phyloP scores from a whole-genome alignment of 2,113 vertebrate species.

The Caranx ignobilis region DNA sequence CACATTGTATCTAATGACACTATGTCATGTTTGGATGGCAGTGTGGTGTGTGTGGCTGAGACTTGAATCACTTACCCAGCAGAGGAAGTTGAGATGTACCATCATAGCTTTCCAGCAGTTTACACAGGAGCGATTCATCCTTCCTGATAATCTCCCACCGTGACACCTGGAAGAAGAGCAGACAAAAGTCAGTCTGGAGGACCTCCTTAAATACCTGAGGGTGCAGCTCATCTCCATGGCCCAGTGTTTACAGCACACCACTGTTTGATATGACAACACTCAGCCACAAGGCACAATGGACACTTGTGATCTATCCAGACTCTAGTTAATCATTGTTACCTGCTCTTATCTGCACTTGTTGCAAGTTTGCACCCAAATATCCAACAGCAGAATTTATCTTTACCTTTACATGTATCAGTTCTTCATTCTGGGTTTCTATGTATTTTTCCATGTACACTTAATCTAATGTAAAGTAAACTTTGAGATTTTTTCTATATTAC shows the following conservation, averaged over 20 bases:
- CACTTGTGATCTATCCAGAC: slow-evolving; percentile 32
- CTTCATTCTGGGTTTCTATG: too few relatives aligned
- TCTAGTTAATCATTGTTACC: slow-evolving; percentile 38
- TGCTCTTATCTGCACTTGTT: slow-evolving; percentile 45
- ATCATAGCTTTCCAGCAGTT: slow-evolving; percentile 64
- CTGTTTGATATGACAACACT: slow-evolving; percentile 77
- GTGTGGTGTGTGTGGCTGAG: background rate
- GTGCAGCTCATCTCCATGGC: background rate
- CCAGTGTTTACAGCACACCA: slow-evolving; percentile 66
- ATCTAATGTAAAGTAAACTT: background rate
- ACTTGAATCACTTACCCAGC: slow-evolving; percentile 70
- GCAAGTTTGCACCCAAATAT: background rate
- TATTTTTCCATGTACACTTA: too few relatives aligned
- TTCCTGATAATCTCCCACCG: slow-evolving; percentile 18
- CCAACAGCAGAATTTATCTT: too few relatives aligned
- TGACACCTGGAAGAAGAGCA: background rate
- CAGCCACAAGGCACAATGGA: slow-evolving; percentile 30
- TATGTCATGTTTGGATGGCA: too few relatives aligned
- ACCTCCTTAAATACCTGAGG: background rate
- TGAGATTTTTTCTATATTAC: background rate
- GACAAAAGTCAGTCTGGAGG: background rate
- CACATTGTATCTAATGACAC: too few relatives aligned
- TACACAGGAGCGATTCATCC: slow-evolving; percentile 68
- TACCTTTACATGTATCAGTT: too few relatives aligned
- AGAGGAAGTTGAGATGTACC: slow-evolving; percentile 69